Conservation (phyloP, 2,797 vertebrate species). For the Gila robusta region DNA sequence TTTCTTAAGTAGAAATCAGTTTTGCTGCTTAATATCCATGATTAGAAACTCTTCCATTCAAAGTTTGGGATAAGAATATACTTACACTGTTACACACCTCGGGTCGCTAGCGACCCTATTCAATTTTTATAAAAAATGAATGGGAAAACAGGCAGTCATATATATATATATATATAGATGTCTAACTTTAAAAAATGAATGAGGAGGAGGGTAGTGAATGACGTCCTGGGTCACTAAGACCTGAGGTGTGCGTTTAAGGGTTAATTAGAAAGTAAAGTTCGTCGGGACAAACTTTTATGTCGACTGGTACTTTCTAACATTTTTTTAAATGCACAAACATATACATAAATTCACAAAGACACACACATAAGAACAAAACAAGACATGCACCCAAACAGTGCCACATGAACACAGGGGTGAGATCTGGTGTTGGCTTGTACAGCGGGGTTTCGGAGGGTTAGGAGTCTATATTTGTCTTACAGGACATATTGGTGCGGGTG, state of each 20-base stretch:
- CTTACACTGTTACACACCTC: too few relatives aligned
- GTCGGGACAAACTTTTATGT: neutral
- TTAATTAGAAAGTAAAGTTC: neutral
- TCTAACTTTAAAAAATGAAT: too few relatives aligned
- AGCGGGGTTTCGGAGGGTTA: slow-evolving; percentile 4
- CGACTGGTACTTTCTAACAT: neutral
- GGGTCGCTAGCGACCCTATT: too few relatives aligned
- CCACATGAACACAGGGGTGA: neutral
- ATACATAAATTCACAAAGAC: neutral
- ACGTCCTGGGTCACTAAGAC: too few relatives aligned
- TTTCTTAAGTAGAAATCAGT: neutral
- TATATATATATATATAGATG: too few relatives aligned
- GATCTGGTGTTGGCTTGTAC: neutral
- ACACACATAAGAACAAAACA: neutral
- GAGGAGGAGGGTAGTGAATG: too few relatives aligned
- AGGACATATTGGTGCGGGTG: slow-evolving; percentile 25
- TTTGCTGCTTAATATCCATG: neutral
- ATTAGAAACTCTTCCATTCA: neutral
- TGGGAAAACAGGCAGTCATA: too few relatives aligned
- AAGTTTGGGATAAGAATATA: too few relatives aligned
- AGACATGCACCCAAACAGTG: neutral
- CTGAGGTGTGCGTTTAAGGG: too few relatives aligned
- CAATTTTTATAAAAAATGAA: too few relatives aligned
- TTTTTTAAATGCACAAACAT: neutral
- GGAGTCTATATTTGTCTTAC: slow-evolving; percentile 32